These are phyloP conservation scores for Diadophis punctatus DNA, from an alignment of 2,113 vertebrate genomes.

Conservation along the genomic window DNA sequence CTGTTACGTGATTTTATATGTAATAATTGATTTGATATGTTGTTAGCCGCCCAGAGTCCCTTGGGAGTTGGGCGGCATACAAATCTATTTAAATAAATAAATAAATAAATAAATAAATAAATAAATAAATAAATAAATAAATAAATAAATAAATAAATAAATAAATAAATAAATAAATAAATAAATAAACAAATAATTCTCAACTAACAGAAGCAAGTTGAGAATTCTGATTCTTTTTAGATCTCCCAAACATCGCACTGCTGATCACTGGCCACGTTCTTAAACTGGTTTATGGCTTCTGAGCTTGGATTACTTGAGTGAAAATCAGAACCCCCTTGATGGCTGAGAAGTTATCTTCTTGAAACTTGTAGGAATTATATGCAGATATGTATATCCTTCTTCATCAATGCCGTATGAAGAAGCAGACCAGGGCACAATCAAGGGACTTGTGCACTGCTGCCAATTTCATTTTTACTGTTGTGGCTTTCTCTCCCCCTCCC, in stretches of 20 bases:
- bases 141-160: no score
- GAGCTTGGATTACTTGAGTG: neutral
- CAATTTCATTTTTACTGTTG: neutral
- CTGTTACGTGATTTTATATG: no score
- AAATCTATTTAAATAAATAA: no score
- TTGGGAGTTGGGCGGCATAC: no score
- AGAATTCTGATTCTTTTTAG: neutral
- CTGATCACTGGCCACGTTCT: neutral
- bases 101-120: no score
- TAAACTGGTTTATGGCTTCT: neutral
- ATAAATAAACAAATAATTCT: no score
- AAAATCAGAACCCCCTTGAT: neutral
- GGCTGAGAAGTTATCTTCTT: neutral
- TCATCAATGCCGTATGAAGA: neutral
- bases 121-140: no score
- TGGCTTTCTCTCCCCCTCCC: neutral
- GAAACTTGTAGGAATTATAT: neutral
- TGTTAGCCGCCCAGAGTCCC: no score
- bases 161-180: no score
- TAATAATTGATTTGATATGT: no score
- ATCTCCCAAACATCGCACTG: neutral
- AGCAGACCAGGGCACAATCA: neutral
- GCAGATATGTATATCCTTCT: neutral
- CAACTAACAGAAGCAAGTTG: neutral
- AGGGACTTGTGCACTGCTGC: neutral